Base-by-base conservation (phyloP, 2,888 invertebrate genomes). In the Nasonovia ribisnigri region DNA sequence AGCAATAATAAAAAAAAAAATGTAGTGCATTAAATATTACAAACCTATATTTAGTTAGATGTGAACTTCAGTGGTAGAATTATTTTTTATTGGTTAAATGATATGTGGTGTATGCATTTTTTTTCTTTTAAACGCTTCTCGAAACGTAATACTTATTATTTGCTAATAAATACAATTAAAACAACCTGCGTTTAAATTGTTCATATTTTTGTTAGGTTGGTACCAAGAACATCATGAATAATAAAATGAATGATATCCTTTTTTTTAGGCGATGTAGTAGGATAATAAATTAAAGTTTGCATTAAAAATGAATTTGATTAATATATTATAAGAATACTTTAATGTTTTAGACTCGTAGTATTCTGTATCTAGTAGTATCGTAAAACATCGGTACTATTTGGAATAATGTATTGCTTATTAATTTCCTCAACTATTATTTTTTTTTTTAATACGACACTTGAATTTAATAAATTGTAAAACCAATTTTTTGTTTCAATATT, bases 201-300 rank as follows among this genome's bases (percentile, higher is more conserved):
- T 77, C 77, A 77, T 36, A 36, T 77, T 77, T 36, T 77, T 36
- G 6, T 77, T 77, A 77, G 77, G 77, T 77, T 36, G 77, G 77
- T 77, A 36, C 36, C 20, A 36, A 77, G 20, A 77, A 36, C 36
- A 77, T 36, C 77, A 77, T 77, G 77, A 77, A 77, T 77, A 36
- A 77, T 77, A 77, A 77, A 77, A 77, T 36, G 36, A 77, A 77
- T 77, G 77, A 77, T 36, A 36, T 77, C 43, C 43, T 87, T 87
- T 87, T 87, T 48, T n/a, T 29, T 48, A 46, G n/a, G 46, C 46
- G n/a, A 29, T 36, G 43, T 88, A 20, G 88, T 51, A 20, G 88
- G 88, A 51, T n/a, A 51, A 88, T 51, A 88, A 88, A 88, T 88
- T 36, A 88, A 36, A 48, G 36, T 88, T 51, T 36, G 51, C 51